Evolutionary conservation across 2,113 vertebrate genomes (phyloP), one percentile per base, ranked within the genome.

Genomic region (Phodopus roborovskii): DNA sequence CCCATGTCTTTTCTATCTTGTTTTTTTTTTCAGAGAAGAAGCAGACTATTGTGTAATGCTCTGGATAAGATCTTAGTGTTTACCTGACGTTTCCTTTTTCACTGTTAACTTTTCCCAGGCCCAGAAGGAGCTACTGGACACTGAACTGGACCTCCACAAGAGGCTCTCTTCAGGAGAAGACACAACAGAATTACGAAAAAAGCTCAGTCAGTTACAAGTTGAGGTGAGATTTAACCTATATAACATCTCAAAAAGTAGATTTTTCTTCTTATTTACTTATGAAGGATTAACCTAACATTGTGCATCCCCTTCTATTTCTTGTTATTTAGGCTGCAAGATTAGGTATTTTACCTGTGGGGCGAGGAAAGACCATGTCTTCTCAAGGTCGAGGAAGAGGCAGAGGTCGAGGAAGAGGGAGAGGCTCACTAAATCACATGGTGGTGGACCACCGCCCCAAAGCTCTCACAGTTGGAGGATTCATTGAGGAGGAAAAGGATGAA

Each of bases 381-480:
- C 89, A 97, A 45, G 98, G 98, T 0, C 98, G 99, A 3, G 99
- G 99, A 50, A 97, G 99, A 94, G 99, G 99, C 48, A 98, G 99
- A 19, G 99, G 99, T 68, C 98, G 99, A 4, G 99, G 98, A 94
- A 97, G 99, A 96, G 99, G 98, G 5, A 98, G 99, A 22, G 98
- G 99, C 0, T 97, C 99, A 58, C 77, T 98, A 66, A 99, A 99
- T 97, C 99, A 99, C n/a, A 99, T 99, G 99, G 99, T 99, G 96
- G 99, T 99, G 22, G 99, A 99, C 97, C 99, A 99, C 92, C 98
- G 99, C 26, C 99, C 99, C 96, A 99, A 99, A 97, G 99, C 99
- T 0, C 98, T 99, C 53, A 97, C 99, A 15, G 99, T 99, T 26
- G 97, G 99, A 71, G 99, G 99, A 73, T 99, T 99, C 78, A 96